Evolutionary conservation across 35 echinoderm and acorn worm species (phyloP).

Genomic region (Apostichopus japonicus): DNA sequence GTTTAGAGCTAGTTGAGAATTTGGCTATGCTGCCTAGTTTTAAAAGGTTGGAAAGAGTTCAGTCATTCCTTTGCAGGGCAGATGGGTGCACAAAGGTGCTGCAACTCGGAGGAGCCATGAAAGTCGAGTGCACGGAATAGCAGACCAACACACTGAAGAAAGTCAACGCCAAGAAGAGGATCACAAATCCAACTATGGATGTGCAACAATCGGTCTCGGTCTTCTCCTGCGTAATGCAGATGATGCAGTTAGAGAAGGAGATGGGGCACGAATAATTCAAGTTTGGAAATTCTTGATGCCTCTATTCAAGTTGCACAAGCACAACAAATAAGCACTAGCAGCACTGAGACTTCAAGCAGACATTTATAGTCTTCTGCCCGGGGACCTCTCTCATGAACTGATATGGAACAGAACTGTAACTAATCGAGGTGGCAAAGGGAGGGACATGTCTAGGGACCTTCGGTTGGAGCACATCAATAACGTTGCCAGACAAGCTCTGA

Average conservation of each 20-base stretch:
- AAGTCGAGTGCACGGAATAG: background rate
- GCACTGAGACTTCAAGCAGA: slow-evolving; percentile 3
- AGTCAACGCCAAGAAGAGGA: background rate
- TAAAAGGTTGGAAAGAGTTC: background rate
- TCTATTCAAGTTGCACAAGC: slow-evolving; percentile 6
- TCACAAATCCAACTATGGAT: slow-evolving; percentile 42
- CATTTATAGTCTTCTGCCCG: slow-evolving; percentile 3
- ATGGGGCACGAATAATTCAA: slow-evolving; percentile 13
- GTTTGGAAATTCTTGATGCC: slow-evolving; percentile 36
- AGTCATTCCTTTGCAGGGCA: background rate
- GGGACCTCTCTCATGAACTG: slow-evolving; percentile 3
- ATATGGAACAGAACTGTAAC: slow-evolving; percentile 30
- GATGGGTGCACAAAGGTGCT: slow-evolving; percentile 1
- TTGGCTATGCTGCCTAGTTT: slow-evolving; percentile 19
- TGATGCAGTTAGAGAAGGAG: slow-evolving; percentile 32
- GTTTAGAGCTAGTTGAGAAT: background rate
- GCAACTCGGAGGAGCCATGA: slow-evolving; percentile 5
- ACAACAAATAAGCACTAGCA: slow-evolving; percentile 14
- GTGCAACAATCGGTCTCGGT: background rate
- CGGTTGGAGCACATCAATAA: slow-evolving; percentile 28
- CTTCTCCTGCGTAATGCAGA: slow-evolving; percentile 8
- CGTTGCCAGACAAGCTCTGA: background rate
- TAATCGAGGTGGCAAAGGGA: slow-evolving; percentile 26
- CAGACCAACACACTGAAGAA: background rate
- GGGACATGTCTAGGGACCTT: background rate